Evolutionary conservation across 2,113 vertebrate genomes (phyloP).

Genomic region (Salvelinus alpinus): DNA sequence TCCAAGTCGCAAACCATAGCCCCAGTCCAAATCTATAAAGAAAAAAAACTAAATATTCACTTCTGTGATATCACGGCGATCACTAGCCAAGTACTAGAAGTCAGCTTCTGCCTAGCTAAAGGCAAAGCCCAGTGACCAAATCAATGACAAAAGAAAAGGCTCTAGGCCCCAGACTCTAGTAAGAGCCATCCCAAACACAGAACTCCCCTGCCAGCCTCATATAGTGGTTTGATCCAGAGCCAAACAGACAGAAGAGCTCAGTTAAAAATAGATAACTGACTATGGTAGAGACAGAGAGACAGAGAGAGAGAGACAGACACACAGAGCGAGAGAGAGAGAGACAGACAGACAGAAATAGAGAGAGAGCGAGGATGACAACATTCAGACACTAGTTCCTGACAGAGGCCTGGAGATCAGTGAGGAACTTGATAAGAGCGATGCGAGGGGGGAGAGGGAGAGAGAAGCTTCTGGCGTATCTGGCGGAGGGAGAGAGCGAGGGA

Average conservation of each 20-base stretch:
- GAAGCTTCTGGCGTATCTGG: conserved; percentile 22
- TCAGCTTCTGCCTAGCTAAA: background rate
- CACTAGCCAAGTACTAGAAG: conserved; percentile 5
- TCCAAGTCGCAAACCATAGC: conserved; percentile 15
- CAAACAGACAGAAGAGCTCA: background rate
- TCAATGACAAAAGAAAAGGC: no score
- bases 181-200: background rate
- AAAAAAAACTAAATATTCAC: background rate
- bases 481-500: background rate
- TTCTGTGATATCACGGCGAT: no score
- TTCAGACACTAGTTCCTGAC: no score
- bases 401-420: background rate
- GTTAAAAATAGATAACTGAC: background rate
- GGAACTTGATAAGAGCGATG: background rate
- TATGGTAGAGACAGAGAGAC: background rate
- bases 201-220: background rate
- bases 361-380: background rate
- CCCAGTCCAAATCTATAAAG: background rate
- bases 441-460: background rate
- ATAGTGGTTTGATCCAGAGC: background rate
- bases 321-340: background rate
- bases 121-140: background rate
- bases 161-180: background rate
- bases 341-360: background rate
- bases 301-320: background rate